Conservation (phyloP, 2,797 vertebrate genomes). For the Meriones psammophilus region DNA sequence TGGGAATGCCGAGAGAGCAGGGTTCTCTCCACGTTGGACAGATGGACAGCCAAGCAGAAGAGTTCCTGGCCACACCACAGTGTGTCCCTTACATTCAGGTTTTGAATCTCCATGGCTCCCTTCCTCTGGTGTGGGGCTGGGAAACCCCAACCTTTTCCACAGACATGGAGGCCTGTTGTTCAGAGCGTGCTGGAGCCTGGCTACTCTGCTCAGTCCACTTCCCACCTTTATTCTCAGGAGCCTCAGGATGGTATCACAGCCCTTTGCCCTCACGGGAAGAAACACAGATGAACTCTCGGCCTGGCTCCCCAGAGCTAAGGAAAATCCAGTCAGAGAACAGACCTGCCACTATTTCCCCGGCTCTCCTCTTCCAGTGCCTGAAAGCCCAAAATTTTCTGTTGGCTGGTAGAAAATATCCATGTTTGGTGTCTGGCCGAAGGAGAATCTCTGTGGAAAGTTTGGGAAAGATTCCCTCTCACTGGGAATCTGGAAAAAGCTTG, state of each 20-base stretch:
- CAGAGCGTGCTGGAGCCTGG: neutral
- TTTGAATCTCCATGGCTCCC: constrained; percentile 28
- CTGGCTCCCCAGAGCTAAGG: neutral
- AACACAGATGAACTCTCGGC: neutral
- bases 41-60: neutral
- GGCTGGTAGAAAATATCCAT: constrained; percentile 81
- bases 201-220: neutral
- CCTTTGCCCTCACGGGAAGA: neutral
- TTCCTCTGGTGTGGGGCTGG: neutral
- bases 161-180: neutral
- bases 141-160: constrained; percentile 12
- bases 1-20: neutral
- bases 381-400: constrained; percentile 49
- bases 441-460: constrained; percentile 83
- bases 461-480: constrained; percentile 83
- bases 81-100: neutral
- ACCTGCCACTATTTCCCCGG: constrained; percentile 33
- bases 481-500: constrained; percentile 79
- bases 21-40: neutral
- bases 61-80: neutral
- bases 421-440: constrained; percentile 83
- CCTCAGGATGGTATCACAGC: neutral
- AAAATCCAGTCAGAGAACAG: neutral
- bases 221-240: neutral
- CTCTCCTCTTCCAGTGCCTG: constrained; percentile 15